phyloP scores from a whole-genome alignment of 2,888 invertebrate genomes.

The Drosophila hamatofila region DNA sequence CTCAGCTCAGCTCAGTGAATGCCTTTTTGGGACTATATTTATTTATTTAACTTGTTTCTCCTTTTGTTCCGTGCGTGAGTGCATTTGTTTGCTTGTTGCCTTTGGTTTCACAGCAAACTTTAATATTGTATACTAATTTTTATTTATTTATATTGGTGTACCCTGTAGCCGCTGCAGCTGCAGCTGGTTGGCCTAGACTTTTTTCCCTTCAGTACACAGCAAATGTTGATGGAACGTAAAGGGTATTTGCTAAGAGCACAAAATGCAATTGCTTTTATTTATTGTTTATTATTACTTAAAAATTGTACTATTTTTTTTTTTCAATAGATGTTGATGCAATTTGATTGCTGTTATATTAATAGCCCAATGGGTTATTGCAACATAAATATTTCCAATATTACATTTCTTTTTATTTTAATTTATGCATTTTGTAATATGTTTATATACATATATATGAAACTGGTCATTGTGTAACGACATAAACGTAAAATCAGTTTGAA shows the following conservation, averaged over 20 bases:
- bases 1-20: slow-evolving; percentile 5
- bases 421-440: slow-evolving; percentile 37
- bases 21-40: slow-evolving; percentile 39
- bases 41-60: slow-evolving; percentile 54
- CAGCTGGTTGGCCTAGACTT: neutral
- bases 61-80: slow-evolving; percentile 13
- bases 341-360: slow-evolving; percentile 12
- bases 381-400: slow-evolving; percentile 46
- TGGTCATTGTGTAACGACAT: neutral
- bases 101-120: slow-evolving; percentile 26
- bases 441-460: slow-evolving; percentile 7
- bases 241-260: neutral
- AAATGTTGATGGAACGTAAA: neutral
- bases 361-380: slow-evolving; percentile 22
- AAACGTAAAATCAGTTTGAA: slow-evolving; percentile 1
- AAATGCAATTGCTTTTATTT: slow-evolving; percentile 1
- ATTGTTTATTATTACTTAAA: slow-evolving; percentile 11
- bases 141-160: slow-evolving; percentile 25
- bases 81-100: slow-evolving; percentile 27
- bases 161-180: neutral
- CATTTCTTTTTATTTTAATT: slow-evolving; percentile 36
- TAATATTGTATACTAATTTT: slow-evolving; percentile 46
- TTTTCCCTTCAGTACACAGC: no score
- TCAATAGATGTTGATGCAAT: slow-evolving; percentile 4
- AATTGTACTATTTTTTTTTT: slow-evolving; percentile 15